phyloP scores from a whole-genome alignment of 2,113 vertebrate genomes.

The Recurvirostra avosetta region DNA sequence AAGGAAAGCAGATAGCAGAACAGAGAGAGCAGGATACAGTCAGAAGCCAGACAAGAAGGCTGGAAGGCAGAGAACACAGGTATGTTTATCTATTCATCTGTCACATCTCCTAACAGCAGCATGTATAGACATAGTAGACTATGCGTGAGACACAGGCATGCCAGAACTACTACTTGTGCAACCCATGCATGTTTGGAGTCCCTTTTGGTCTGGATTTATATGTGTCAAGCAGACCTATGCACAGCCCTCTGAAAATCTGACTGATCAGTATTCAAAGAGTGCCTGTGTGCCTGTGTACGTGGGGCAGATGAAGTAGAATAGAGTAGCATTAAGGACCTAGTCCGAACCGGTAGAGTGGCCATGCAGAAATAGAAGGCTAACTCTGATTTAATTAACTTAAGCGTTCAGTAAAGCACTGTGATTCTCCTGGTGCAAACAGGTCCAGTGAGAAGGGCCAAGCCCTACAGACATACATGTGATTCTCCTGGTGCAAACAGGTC shows the following conservation, averaged over 20 bases:
- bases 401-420: background rate
- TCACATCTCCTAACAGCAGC: background rate
- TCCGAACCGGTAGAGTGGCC: background rate
- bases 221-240: background rate
- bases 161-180: background rate
- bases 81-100: background rate
- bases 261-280: background rate
- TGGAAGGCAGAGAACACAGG: background rate
- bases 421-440: background rate
- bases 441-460: accelerated
- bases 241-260: background rate
- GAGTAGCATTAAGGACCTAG: background rate
- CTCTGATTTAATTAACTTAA: background rate
- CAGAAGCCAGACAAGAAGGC: background rate
- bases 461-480: background rate
- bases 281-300: background rate
- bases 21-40: background rate
- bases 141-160: background rate
- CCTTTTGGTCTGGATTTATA: background rate
- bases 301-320: background rate
- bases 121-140: background rate
- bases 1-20: background rate
- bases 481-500: background rate
- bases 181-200: background rate
- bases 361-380: background rate